Evolutionary conservation across 2,888 invertebrate species (phyloP).

Genomic region (Papilio demoleus): DNA sequence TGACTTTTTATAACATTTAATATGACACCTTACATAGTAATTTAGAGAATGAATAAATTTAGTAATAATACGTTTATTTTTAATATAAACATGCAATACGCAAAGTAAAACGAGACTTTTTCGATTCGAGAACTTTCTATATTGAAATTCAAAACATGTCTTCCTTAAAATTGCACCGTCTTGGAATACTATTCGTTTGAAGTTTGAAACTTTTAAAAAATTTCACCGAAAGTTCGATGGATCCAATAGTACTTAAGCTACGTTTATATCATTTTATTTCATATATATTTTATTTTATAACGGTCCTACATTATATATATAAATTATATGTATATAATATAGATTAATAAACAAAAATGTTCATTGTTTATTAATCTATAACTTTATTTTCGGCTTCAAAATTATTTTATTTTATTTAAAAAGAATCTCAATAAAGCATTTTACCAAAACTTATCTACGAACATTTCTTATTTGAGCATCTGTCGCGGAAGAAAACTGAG

Average conservation of each 20-base stretch:
- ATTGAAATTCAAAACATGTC: slow-evolving; percentile 28
- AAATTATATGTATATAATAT: too few relatives aligned
- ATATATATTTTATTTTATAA: background rate
- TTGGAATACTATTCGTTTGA: slow-evolving; percentile 24
- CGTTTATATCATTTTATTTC: background rate
- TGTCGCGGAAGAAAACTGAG: slow-evolving; percentile 6
- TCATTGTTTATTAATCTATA: too few relatives aligned
- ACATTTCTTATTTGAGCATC: slow-evolving; percentile 14
- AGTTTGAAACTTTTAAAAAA: slow-evolving; percentile 24
- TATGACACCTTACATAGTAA: too few relatives aligned
- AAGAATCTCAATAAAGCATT: background rate
- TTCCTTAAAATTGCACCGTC: slow-evolving; percentile 25
- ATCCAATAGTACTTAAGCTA: slow-evolving; percentile 5
- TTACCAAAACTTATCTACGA: background rate
- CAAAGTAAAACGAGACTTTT: slow-evolving; percentile 11
- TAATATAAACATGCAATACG: background rate
- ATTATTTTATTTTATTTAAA: too few relatives aligned
- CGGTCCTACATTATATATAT: background rate
- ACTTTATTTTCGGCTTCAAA: too few relatives aligned
- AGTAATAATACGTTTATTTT: background rate
- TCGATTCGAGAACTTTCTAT: slow-evolving; percentile 9
- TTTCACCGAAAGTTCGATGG: slow-evolving; percentile 3
- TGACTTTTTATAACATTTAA: too few relatives aligned
- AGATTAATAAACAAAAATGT: too few relatives aligned
- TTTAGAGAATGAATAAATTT: background rate